Base-by-base conservation (phyloP, 2,797 vertebrate genomes). In the Hippopotamyrus pictus region DNA sequence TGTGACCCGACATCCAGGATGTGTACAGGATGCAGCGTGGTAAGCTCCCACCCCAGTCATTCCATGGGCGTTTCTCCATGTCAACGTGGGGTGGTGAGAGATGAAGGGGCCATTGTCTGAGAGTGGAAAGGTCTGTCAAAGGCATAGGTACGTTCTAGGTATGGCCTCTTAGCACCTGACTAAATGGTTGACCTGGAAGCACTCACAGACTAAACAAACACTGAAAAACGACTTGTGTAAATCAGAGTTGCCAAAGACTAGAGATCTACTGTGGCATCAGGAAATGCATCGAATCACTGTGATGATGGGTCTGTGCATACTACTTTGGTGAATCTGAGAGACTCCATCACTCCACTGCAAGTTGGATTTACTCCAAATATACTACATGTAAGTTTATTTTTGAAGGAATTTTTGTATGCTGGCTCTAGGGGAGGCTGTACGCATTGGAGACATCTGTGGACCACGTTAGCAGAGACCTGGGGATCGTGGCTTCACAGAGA, bases 11-110 rank as follows among this genome's bases (percentile, higher is more conserved):
- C 25, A 88, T 7, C 29, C 51, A 53, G 85, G 90, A 90, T 59
- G 89, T 83, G 88, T 29, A 88, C 41, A 93, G 88, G n/a, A 89
- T 89, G 88, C 11, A 90, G 76, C 19, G 19, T 37, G 51, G 12
- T 37, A 25, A 22, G 37, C 14, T 57, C 14, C 33, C 12, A 54
- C 5, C 53, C 29, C 29, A 53, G 51, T 25, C 82, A 73, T 84
- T 84, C 19, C 41, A 48, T 1, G 48, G 41, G 46, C 46, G 1
- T 86, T 50, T 53, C 14, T 86, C 48, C 50, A 33, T 86, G 51
- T 86, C 4, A 33, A 19, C 14, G 53, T 17, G 17, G 53, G 33
- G 85, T 1, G 85, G 33, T 44, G 6, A 17, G 53, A 1, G 53
- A 87, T 33, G 25, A 51, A 54, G 83, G 83, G 12, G 83, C 37